Percentiles rank a stretch among this genome's conserved stretches.
phyloP scores from a whole-genome alignment of 2,797 vertebrate genomes.

The Menidia menidia region DNA sequence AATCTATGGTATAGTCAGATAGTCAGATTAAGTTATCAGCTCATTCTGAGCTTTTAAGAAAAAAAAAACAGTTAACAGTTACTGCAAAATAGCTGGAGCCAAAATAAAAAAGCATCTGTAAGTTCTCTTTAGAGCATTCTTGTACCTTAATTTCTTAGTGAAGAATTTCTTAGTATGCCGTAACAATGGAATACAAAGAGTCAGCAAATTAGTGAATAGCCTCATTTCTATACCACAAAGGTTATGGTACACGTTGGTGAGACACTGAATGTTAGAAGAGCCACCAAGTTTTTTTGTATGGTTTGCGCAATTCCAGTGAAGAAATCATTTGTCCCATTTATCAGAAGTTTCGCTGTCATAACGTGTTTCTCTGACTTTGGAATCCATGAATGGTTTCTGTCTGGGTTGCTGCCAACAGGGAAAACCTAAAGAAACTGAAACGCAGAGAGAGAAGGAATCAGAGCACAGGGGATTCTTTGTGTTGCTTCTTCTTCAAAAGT shows the following conservation, averaged over 20 bases:
- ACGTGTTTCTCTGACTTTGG: constrained; percentile 17
- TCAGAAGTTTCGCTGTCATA: not conserved
- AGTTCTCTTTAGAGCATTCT: not conserved
- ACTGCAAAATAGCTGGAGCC: no score
- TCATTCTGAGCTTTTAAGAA: not conserved
- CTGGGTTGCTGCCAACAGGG: constrained; percentile 37
- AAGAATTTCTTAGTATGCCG: no score
- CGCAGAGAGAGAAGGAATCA: constrained; percentile 18
- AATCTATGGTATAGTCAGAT: not conserved
- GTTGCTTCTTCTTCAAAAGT: constrained; percentile 22
- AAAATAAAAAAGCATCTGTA: not conserved
- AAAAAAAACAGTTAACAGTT: no score
- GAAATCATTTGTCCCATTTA: not conserved
- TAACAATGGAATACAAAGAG: not conserved
- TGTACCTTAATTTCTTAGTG: not conserved
- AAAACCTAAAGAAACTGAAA: constrained; percentile 31
- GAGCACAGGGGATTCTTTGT: constrained; percentile 29
- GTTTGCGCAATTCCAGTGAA: not conserved
- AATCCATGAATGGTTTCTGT: constrained; percentile 56
- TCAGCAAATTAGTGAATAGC: not conserved
- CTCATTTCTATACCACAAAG: no score
- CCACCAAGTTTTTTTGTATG: constrained; percentile 16
- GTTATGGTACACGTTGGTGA: no score
- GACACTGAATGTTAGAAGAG: not conserved
- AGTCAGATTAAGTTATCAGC: not conserved